These are phyloP conservation scores for Apaloderma vittatum DNA, from an alignment of 2,113 vertebrate genomes.

Conservation along the genomic window DNA sequence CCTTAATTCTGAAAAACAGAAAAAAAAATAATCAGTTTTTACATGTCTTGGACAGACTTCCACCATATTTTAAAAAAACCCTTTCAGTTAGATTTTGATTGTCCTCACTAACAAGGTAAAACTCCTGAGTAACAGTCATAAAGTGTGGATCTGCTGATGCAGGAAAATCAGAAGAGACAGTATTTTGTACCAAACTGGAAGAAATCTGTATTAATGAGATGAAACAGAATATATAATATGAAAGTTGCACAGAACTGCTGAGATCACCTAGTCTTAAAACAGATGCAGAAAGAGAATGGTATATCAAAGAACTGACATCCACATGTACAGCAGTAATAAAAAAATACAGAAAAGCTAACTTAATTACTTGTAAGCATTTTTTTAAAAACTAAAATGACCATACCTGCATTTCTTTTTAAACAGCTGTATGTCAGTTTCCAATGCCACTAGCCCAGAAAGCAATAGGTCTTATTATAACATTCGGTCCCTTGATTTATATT, in stretches of 20 bases:
- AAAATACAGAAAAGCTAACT: background rate
- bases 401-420: background rate
- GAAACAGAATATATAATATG: background rate
- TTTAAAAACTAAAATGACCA: background rate
- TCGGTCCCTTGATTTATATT: background rate
- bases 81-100: background rate
- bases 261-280: background rate
- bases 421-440: background rate
- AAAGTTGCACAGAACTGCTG: background rate
- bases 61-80: background rate
- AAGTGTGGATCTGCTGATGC: background rate
- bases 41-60: background rate
- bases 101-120: background rate
- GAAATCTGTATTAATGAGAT: background rate
- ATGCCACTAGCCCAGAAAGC: background rate
- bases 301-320: background rate
- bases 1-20: conserved; percentile 89
- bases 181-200: background rate
- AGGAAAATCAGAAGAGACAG: background rate
- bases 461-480: background rate
- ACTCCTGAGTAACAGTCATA: background rate
- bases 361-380: background rate
- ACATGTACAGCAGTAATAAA: background rate
- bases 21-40: background rate
- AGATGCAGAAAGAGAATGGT: background rate